Base-by-base conservation (phyloP, 2,888 invertebrate genomes). In the Pandemis heparana region DNA sequence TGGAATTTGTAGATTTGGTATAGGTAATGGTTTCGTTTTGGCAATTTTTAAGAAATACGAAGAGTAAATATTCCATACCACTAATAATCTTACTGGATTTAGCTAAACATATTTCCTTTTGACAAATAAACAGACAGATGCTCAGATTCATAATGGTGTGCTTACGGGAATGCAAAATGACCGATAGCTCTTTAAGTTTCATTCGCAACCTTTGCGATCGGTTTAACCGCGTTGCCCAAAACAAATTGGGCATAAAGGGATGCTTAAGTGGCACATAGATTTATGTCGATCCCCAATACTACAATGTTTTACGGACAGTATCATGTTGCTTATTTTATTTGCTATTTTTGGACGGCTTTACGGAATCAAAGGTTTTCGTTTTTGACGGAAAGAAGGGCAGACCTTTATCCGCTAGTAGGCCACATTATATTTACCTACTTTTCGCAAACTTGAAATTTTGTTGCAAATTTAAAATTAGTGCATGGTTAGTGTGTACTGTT, bases 241-340 rank as follows among this genome's bases (percentile, higher is more conserved):
- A 70, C 60, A 70, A 74, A 74, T 74, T 74, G 74, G 61, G 65
- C 61, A 74, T 70, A 74, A 74, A 70, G 43, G 23, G 59, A 70
- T 65, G 68, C 63, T 14, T 61, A 65, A 70, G 61, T 60, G 65
- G 51, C 69, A 65, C 38, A 51, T 69, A 63, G 68, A 64, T 73
- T 73, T 56, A 72, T 63, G 23, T 16, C 32, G 51, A 38, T 16
- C 65, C 46, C 64, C 8, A 14, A 60, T 46, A 32, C n/a, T 46
- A 32, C n/a, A 23, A 48, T 32, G 32, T 64, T 64, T 64, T 46
- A 32, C 32, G 32, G 64, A 18, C 62, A 43, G 62, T 18, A 39
- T 61, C 39, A 18, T 62, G 62, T 64, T 64, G 16, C 39, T 46
- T 63, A 16, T 18, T 18, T 41, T 39, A 39, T 39, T 61, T 16